Evolutionary conservation across 2,797 vertebrate genomes (phyloP).

Genomic region (Columba guinea): DNA sequence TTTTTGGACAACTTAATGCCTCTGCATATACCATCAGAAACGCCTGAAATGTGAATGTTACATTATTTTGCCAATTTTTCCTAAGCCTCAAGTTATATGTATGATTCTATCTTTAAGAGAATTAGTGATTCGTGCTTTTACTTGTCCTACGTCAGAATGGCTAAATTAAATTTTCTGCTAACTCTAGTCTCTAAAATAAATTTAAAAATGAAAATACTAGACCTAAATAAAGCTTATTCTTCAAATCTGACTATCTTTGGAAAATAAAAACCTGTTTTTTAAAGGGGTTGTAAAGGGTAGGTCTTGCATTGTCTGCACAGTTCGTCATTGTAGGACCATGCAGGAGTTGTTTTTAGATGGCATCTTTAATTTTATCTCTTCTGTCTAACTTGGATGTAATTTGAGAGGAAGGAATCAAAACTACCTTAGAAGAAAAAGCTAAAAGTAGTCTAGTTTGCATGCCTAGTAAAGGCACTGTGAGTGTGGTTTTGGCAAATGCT

Average conservation of each 20-base stretch:
- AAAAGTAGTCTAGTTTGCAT: neutral
- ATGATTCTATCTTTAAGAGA: neutral
- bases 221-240: neutral
- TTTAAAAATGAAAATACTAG: neutral
- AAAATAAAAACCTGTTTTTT: neutral
- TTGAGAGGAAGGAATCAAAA: neutral
- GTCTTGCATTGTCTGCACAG: neutral
- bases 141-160: neutral
- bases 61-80: neutral
- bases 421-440: neutral
- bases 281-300: neutral
- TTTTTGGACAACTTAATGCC: neutral
- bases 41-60: neutral
- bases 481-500: constrained; percentile 5
- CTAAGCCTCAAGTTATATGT: neutral
- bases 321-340: neutral
- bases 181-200: neutral
- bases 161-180: neutral
- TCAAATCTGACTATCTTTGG: neutral
- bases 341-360: neutral
- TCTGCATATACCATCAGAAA: neutral
- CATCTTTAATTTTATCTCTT: neutral
- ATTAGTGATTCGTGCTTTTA: neutral
- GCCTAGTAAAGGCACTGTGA: neutral
- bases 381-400: neutral